Evolutionary conservation across 2,888 invertebrate species (phyloP), one percentile per base, ranked within the genome.

Genomic region (Atethmia centrago): DNA sequence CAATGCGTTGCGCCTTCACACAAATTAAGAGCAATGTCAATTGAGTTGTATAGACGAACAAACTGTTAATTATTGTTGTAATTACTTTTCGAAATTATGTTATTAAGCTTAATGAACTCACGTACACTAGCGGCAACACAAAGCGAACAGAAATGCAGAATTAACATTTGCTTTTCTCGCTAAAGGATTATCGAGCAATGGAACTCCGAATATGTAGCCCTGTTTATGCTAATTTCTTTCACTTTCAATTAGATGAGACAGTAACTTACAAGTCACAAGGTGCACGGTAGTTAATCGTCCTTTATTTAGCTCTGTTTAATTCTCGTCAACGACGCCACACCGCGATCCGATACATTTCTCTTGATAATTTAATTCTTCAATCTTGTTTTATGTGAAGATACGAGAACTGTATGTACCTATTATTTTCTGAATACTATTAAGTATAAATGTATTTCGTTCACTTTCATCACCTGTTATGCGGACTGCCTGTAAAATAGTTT

Each of bases 11-110:
- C 63, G 73, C 83, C 86, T 87, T 78, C 84, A 83, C 74, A 85
- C 88, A 88, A 89, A 89, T 89, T 89, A 90, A 88, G 79, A 88
- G 83, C 82, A 88, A 84, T 85, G 84, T 83, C 88, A 85, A 89
- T 88, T 87, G 83, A 86, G 79, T 71, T 78, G 72, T 80, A 53
- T 63, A 67, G 68, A 83, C 63, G 74, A 64, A 74, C 74, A 70
- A 71, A 85, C 86, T 74, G 87, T 77, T 87, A 81, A 85, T 87
- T 87, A 86, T 83, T 69, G 65, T 51, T 82, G 88, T 94, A 94
- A 94, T 95, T 94, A 93, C 92, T 87, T 91, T 90, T 90, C 76
- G 86, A 89, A 92, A 93, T 93, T 90, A 93, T 90, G 90, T 90
- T 92, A 93, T 93, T 92, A 93, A 85, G 85, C 86, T 84, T 92